Evolutionary conservation across 2,888 invertebrate species (phyloP).

Genomic region (Cyclophora punctaria): DNA sequence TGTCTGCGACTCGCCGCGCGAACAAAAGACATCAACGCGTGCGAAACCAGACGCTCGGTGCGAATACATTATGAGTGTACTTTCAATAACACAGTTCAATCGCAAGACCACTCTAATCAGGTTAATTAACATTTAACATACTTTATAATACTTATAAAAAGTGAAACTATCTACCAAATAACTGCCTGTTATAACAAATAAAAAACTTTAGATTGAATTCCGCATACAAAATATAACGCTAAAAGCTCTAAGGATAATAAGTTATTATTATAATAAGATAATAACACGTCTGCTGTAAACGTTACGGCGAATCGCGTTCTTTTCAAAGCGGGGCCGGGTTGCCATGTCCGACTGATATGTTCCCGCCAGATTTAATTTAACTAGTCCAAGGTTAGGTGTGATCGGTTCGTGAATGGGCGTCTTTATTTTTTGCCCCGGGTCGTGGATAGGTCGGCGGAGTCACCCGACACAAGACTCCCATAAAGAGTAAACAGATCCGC

Average conservation of each 20-base stretch:
- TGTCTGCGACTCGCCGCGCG: background rate
- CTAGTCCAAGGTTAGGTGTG: slow-evolving; percentile 65
- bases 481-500: slow-evolving; percentile 46
- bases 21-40: slow-evolving; percentile 14
- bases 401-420: slow-evolving; percentile 53
- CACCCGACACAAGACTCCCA: slow-evolving; percentile 47
- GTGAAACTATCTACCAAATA: too few species aligned
- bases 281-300: slow-evolving; percentile 64
- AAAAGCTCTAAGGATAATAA: slow-evolving; percentile 35
- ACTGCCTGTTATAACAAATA: too few species aligned
- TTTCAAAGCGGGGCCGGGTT: slow-evolving; percentile 32
- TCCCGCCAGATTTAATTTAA: slow-evolving; percentile 59
- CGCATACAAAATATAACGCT: background rate
- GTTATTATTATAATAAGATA: slow-evolving; percentile 64
- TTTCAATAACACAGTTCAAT: too few species aligned
- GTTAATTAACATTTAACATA: too few species aligned
- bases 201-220: too few species aligned
- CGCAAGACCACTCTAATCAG: too few species aligned
- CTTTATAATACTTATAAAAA: too few species aligned
- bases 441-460: slow-evolving; percentile 62
- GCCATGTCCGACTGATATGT: slow-evolving; percentile 52
- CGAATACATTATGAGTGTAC: too few species aligned
- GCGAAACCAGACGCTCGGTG: background rate
- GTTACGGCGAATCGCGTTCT: slow-evolving; percentile 53
- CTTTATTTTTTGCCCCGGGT: slow-evolving; percentile 64